phyloP scores from a whole-genome alignment of 2,888 invertebrate species.

The Heliothis peltigera region DNA sequence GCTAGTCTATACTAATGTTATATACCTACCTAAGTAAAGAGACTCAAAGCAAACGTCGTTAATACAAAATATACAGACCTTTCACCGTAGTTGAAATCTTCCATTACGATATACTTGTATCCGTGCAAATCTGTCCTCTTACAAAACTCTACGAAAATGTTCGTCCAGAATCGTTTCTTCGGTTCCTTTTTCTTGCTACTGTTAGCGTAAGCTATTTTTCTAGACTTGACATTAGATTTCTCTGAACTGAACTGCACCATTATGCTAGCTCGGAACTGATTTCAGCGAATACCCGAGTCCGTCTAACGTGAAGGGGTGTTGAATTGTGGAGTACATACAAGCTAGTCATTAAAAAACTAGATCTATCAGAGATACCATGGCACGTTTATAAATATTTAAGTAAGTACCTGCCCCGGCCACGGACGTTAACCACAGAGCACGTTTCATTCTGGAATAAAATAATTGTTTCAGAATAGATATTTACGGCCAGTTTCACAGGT shows the following conservation, averaged over 20 bases:
- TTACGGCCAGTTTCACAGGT: no score
- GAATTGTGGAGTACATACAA: slow-evolving; percentile 67
- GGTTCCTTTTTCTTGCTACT: slow-evolving; percentile 51
- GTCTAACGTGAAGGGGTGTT: slow-evolving; percentile 56
- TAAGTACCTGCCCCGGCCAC: slow-evolving; percentile 21
- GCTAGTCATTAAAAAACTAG: slow-evolving; percentile 72
- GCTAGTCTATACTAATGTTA: no score
- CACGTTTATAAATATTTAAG: slow-evolving; percentile 58
- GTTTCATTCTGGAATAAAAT: background rate
- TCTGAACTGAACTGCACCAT: slow-evolving; percentile 41
- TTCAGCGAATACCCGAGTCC: slow-evolving; percentile 20
- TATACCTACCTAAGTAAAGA: background rate
- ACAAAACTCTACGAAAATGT: slow-evolving; percentile 90
- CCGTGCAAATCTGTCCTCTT: slow-evolving; percentile 92
- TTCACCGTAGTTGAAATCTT: slow-evolving; percentile 88
- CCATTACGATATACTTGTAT: slow-evolving; percentile 91
- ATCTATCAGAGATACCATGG: slow-evolving; percentile 69
- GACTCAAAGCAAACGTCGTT: background rate
- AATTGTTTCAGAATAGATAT: no score
- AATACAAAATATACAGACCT: slow-evolving; percentile 79
- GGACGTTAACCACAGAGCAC: slow-evolving; percentile 19
- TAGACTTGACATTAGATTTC: slow-evolving; percentile 22
- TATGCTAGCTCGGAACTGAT: slow-evolving; percentile 15
- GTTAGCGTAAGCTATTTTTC: background rate
- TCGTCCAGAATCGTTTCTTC: slow-evolving; percentile 62